Evolutionary conservation across 1,140 invertebrate genomes (phyloP), one percentile per base, ranked within the genome.

Genomic region (Calephelis virginiensis): DNA sequence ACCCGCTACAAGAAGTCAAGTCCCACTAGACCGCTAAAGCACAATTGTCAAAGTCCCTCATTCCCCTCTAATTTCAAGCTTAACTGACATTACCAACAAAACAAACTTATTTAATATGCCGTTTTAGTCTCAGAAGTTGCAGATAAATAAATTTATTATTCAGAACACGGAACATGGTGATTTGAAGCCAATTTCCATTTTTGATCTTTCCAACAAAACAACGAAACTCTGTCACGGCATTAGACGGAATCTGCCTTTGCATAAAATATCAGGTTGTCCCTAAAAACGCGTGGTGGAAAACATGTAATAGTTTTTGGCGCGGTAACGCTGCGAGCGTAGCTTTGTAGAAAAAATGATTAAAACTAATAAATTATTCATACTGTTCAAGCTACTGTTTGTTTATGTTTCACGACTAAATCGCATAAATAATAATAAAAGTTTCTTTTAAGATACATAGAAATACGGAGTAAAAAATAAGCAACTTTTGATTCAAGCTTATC

Each of bases 161-260:
- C 82, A 80, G 77, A 76, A 78, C 82, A 83, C 78, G 56, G 78
- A 68, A 56, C 70, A 49, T 53, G 66, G 73, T 79, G 82, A 86
- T 86, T 86, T 80, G 77, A 74, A 77, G 80, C 71, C 82, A 83
- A 87, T 85, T 85, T 83, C 78, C 83, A 59, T 85, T 85, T 83
- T 83, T 85, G 85, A 87, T 87, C 83, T 87, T 81, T 84, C 73
- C 76, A 76, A 76, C 75, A 79, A 83, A 85, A 85, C 83, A 85
- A 81, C 78, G 81, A 78, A 75, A 83, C 71, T 82, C 81, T 81
- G 82, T 82, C 83, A 79, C 69, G 78, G 73, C 72, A 80, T 73
- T 73, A 80, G 77, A 80, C 72, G 73, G 77, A 59, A 64, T 68
- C 68, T 70, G 78, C 81, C 82, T 85, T 87, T 87, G 82, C 85